Evolutionary conservation across 2,797 vertebrate species (phyloP).

Genomic region (Mormyrops boulengeri): DNA sequence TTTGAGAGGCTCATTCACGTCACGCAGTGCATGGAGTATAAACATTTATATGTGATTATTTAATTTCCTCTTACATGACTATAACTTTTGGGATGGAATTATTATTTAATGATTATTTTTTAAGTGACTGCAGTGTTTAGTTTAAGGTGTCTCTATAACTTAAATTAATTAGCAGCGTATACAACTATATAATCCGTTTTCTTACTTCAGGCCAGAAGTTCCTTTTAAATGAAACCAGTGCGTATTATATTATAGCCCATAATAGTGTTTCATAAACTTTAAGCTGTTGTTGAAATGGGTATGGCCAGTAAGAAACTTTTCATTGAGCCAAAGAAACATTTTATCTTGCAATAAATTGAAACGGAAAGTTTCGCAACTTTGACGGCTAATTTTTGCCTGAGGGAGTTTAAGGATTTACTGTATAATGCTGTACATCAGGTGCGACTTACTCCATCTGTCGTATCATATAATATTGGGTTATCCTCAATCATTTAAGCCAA

Average conservation of each 20-base stretch:
- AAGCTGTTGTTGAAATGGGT: not conserved
- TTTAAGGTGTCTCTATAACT: not conserved
- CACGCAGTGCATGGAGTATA: not conserved
- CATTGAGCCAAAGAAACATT: not conserved
- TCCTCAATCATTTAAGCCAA: not conserved
- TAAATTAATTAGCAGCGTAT: not conserved
- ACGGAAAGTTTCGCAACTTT: not conserved
- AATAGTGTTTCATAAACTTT: not conserved
- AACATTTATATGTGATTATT: not conserved
- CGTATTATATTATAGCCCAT: not conserved
- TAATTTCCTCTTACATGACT: not conserved
- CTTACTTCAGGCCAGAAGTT: not conserved
- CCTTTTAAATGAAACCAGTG: not conserved
- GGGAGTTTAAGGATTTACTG: not conserved
- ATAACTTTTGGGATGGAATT: not conserved
- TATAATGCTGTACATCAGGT: not conserved
- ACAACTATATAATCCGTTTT: not conserved
- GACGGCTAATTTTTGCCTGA: not conserved
- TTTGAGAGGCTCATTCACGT: not conserved
- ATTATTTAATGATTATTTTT: not conserved
- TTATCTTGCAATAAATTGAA: not conserved
- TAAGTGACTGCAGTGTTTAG: not conserved
- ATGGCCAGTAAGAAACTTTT: not conserved
- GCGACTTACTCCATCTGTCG: not conserved
- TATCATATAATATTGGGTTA: not conserved